These are phyloP conservation scores for Calliphora vicina DNA, from an alignment of 1,140 invertebrate species.

Conservation along the genomic window DNA sequence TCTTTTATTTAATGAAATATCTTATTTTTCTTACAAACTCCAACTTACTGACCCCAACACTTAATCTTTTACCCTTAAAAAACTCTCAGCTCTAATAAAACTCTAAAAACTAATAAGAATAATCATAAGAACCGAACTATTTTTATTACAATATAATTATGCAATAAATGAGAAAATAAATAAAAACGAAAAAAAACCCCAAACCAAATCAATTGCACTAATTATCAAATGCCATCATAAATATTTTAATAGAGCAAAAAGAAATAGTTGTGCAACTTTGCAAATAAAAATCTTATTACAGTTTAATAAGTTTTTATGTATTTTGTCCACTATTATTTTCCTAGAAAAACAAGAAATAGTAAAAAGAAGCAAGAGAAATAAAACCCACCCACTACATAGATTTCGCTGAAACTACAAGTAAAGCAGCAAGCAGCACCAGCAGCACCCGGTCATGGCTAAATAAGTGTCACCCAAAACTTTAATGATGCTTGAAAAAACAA, in stretches of 20 bases:
- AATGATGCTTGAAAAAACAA: slow-evolving; percentile 20
- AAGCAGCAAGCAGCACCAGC: too few species aligned
- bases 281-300: slow-evolving; percentile 33
- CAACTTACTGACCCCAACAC: slow-evolving; percentile 1
- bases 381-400: too few species aligned
- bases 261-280: background rate
- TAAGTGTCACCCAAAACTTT: slow-evolving; percentile 27
- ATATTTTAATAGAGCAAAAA: slow-evolving; percentile 15
- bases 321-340: background rate
- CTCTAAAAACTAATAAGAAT: slow-evolving; percentile 15
- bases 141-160: background rate
- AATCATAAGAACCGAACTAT: background rate
- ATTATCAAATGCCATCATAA: slow-evolving; percentile 29
- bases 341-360: too few species aligned
- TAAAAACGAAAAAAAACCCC: background rate
- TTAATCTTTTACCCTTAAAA: background rate
- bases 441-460: background rate
- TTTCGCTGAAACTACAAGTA: too few species aligned
- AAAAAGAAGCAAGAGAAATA: too few species aligned
- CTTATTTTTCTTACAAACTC: background rate
- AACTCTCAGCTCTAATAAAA: background rate
- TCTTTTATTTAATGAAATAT: too few species aligned
- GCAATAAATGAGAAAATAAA: background rate
- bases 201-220: slow-evolving; percentile 10
- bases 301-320: slow-evolving; percentile 20